Evolutionary conservation across 2,113 vertebrate species (phyloP).

Genomic region (Urocolius indicus): DNA sequence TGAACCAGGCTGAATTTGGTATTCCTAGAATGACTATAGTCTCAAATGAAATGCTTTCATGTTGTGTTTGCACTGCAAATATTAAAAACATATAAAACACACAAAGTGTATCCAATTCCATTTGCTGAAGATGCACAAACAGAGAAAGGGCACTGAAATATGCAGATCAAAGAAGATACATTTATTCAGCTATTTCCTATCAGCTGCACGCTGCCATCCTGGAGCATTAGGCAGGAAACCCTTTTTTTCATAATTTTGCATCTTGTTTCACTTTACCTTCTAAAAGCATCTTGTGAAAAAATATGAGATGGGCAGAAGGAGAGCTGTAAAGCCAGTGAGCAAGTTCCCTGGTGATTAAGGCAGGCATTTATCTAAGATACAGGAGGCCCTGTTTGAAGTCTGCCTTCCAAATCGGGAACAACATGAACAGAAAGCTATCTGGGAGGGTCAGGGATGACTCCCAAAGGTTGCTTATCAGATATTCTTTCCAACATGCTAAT

Average conservation of each 20-base stretch:
- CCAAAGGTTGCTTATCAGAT: background rate
- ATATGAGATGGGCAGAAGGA: background rate
- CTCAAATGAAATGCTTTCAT: slow-evolving; percentile 24
- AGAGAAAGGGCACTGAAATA: background rate
- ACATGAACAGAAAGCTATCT: background rate
- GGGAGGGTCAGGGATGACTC: fast-evolving
- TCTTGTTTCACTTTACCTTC: background rate
- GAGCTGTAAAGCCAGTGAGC: background rate
- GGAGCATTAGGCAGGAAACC: background rate
- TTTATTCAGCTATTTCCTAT: background rate
- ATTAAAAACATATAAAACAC: background rate
- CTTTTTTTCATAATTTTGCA: background rate
- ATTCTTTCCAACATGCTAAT: background rate
- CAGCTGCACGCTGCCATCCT: background rate
- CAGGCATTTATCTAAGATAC: background rate
- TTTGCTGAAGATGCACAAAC: slow-evolving; percentile 18
- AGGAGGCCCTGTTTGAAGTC: background rate
- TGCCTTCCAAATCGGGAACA: background rate
- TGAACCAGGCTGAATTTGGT: slow-evolving; percentile 12
- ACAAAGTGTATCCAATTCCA: background rate
- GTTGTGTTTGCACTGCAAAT: slow-evolving; percentile 32
- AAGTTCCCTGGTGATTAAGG: background rate
- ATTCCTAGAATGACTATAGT: background rate
- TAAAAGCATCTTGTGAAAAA: background rate
- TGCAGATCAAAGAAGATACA: background rate